These are phyloP conservation scores for Danionella cerebrum DNA, from an alignment of 2,113 vertebrate genomes.

Conservation along the genomic window DNA sequence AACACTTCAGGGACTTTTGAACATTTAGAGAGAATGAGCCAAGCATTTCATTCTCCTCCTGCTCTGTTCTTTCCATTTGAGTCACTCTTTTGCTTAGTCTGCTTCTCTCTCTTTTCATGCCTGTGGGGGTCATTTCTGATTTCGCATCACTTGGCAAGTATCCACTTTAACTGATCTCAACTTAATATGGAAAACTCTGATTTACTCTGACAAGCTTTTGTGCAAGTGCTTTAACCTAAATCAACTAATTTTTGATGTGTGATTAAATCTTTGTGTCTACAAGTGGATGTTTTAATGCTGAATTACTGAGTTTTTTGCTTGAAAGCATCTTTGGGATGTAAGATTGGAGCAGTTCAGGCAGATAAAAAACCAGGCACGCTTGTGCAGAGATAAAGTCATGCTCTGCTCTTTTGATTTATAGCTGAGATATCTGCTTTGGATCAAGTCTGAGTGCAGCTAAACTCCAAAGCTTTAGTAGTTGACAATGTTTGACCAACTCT, in stretches of 20 bases:
- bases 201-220: background rate
- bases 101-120: background rate
- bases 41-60: background rate
- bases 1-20: conserved; percentile 6
- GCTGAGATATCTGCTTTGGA: conserved; percentile 20
- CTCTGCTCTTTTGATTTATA: conserved; percentile 9
- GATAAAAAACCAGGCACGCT: conserved; percentile 7
- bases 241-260: background rate
- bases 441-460: conserved; percentile 2
- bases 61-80: conserved; percentile 20
- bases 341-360: background rate
- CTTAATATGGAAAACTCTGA: conserved; percentile 1
- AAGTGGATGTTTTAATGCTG: background rate
- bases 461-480: background rate
- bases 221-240: background rate
- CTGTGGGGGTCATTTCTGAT: conserved; percentile 8
- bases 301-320: background rate
- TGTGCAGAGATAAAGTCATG: background rate
- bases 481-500: too few relatives aligned
- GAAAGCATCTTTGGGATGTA: conserved; percentile 10
- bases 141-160: conserved; percentile 9
- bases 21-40: conserved; percentile 3
- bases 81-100: background rate
- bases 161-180: background rate
- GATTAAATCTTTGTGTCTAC: background rate